phyloP scores from a whole-genome alignment of 2,888 invertebrate genomes.

The Ligdia adustata region DNA sequence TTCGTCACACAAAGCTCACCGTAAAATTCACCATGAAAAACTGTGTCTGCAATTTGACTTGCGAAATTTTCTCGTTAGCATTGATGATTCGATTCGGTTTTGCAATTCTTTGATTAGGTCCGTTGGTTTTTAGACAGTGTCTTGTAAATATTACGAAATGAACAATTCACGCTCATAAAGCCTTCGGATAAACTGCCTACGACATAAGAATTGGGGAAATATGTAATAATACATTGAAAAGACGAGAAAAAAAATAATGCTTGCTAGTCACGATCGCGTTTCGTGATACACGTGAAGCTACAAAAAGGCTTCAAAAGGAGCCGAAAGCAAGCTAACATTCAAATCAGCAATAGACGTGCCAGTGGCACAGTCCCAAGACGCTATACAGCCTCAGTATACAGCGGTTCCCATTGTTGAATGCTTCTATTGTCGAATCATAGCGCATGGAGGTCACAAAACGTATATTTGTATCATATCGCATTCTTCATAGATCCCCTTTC shows the following conservation, averaged over 20 bases:
- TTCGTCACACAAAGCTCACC: slow-evolving; percentile 74
- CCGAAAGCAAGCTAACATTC: slow-evolving; percentile 36
- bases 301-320: slow-evolving; percentile 34
- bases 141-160: slow-evolving; percentile 24
- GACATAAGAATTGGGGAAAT: too few relatives aligned
- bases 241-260: not conserved
- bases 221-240: too few relatives aligned
- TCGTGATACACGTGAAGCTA: slow-evolving; percentile 13
- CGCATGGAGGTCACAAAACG: slow-evolving; percentile 63
- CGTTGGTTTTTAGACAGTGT: slow-evolving; percentile 20
- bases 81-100: slow-evolving; percentile 30
- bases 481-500: not conserved
- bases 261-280: slow-evolving; percentile 3
- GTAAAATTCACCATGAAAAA: slow-evolving; percentile 79
- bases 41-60: slow-evolving; percentile 55
- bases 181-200: too few relatives aligned
- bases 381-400: too few relatives aligned
- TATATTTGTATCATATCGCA: not conserved
- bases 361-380: slow-evolving; percentile 40
- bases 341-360: slow-evolving; percentile 35
- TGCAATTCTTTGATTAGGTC: slow-evolving; percentile 36
- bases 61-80: slow-evolving; percentile 49
- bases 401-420: slow-evolving; percentile 63
- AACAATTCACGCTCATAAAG: slow-evolving; percentile 21
- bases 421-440: slow-evolving; percentile 61